Evolutionary conservation across 2,888 invertebrate genomes (phyloP).

Genomic region (Perizoma flavofasciatum): DNA sequence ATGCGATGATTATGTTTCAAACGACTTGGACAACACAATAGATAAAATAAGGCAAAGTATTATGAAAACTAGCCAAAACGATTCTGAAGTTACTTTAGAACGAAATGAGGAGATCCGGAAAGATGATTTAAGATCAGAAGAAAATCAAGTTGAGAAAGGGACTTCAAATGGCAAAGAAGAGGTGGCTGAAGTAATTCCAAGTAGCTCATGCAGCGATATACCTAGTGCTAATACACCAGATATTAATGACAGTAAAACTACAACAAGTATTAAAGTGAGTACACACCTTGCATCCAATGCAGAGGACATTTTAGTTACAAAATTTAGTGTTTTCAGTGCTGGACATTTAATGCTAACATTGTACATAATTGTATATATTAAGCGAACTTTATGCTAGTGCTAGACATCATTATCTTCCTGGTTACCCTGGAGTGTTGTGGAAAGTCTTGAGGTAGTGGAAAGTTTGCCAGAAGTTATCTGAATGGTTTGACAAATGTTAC

Average conservation of each 20-base stretch:
- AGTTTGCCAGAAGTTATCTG: too few relatives aligned
- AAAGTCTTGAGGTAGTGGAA: too few relatives aligned
- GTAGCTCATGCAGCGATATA: slow-evolving; percentile 51
- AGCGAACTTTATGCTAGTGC: too few relatives aligned
- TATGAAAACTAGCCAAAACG: slow-evolving; percentile 56
- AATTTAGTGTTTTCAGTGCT: too few relatives aligned
- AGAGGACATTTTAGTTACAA: too few relatives aligned
- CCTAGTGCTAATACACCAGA: slow-evolving; percentile 46
- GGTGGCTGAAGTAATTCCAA: slow-evolving; percentile 43
- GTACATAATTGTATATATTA: too few relatives aligned
- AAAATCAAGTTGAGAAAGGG: slow-evolving; percentile 45
- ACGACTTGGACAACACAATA: slow-evolving; percentile 85
- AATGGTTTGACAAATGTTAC: too few relatives aligned
- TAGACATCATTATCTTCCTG: too few relatives aligned
- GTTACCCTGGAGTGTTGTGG: too few relatives aligned
- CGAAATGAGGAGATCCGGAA: slow-evolving; percentile 40
- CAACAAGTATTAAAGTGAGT: slow-evolving; percentile 63
- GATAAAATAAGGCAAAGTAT: slow-evolving; percentile 83
- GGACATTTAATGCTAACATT: too few relatives aligned
- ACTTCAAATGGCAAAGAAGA: slow-evolving; percentile 46
- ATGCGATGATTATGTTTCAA: slow-evolving; percentile 91
- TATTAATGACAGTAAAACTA: slow-evolving; percentile 56
- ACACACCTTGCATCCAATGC: background rate
- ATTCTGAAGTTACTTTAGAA: slow-evolving; percentile 49
- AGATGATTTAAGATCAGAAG: slow-evolving; percentile 40